These are phyloP conservation scores for Panzeria rudis DNA, from an alignment of 2,888 invertebrate species.

Conservation along the genomic window DNA sequence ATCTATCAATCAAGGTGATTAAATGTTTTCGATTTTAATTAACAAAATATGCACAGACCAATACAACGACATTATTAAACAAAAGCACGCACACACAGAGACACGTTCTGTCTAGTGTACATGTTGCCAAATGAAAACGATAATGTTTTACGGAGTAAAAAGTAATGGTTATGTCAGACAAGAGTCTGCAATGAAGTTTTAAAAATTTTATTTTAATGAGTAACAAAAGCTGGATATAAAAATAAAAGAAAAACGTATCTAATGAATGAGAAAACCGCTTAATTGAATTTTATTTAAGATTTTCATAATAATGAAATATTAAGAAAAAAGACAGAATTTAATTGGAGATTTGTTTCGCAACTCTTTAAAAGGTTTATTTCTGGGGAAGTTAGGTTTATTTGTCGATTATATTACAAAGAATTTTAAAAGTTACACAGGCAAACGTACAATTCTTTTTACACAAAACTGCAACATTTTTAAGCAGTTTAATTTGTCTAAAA, in stretches of 20 bases:
- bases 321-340: background rate
- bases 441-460: no score
- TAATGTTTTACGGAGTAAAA: constrained; percentile 2
- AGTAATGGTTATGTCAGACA: constrained; percentile 30
- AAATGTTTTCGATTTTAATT: constrained; percentile 80
- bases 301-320: background rate
- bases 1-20: constrained; percentile 80
- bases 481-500: no score
- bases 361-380: background rate
- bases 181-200: constrained; percentile 17
- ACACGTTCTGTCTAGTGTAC: background rate
- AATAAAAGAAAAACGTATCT: background rate
- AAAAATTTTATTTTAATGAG: constrained; percentile 35
- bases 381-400: background rate
- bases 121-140: constrained; percentile 8
- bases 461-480: no score
- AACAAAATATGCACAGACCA: constrained; percentile 69
- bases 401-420: no score
- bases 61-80: background rate
- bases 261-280: constrained; percentile 17
- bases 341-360: background rate
- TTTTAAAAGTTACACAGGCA: no score
- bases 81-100: background rate
- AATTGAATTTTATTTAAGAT: constrained; percentile 22
- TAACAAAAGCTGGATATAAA: background rate